phyloP scores from a whole-genome alignment of 2,113 vertebrate genomes.

The Stictonetta naevosa region DNA sequence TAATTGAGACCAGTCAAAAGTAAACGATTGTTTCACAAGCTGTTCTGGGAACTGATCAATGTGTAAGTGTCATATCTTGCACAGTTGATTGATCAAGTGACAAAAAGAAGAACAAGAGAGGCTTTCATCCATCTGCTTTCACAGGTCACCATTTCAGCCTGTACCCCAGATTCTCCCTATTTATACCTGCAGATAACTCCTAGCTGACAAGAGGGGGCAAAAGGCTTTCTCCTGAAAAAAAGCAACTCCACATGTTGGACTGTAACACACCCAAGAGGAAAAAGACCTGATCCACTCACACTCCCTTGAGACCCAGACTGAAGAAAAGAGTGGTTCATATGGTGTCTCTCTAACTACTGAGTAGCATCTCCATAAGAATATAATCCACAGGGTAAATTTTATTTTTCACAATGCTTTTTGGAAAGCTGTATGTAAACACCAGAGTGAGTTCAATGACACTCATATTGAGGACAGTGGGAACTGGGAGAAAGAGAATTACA shows the following conservation, averaged over 20 bases:
- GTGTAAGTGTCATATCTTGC: background rate
- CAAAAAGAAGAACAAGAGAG: background rate
- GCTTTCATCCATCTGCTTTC: background rate
- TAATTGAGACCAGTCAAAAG: background rate
- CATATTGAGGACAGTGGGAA: background rate
- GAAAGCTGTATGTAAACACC: background rate
- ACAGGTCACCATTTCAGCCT: background rate
- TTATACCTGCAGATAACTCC: background rate
- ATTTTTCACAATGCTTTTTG: background rate
- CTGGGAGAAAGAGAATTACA: background rate
- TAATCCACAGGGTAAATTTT: background rate
- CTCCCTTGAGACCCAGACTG: background rate
- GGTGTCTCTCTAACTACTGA: background rate
- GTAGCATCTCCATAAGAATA: background rate
- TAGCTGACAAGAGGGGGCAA: background rate
- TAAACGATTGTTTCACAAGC: background rate
- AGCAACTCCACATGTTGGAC: background rate
- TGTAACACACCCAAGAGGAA: background rate
- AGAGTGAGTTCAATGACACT: background rate
- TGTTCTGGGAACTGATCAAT: background rate
- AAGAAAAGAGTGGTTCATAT: background rate
- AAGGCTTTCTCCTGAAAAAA: background rate
- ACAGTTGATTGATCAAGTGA: background rate
- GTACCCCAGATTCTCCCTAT: rapidly evolving
- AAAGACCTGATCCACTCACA: background rate